Evolutionary conservation across 2,797 vertebrate species (phyloP).

Genomic region (Carduelis carduelis): DNA sequence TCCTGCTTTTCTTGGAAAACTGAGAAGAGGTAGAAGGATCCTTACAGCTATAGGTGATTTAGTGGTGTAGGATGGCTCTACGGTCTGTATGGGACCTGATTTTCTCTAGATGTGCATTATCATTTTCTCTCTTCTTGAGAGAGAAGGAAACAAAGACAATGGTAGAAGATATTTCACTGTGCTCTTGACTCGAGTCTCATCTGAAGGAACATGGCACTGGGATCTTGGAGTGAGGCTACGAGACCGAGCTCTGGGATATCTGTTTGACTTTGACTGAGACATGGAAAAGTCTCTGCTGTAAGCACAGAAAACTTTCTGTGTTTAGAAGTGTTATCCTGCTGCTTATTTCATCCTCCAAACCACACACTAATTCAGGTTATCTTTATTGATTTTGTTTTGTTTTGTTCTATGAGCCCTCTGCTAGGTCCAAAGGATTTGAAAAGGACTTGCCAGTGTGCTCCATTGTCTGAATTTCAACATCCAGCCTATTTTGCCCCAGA

Average conservation of each 20-base stretch:
- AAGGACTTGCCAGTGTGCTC: background rate
- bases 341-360: background rate
- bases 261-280: background rate
- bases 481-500: background rate
- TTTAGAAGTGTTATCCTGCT: background rate
- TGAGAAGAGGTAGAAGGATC: background rate
- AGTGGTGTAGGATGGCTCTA: background rate
- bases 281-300: background rate
- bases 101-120: background rate
- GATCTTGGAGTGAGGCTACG: rapidly evolving
- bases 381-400: background rate
- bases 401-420: background rate
- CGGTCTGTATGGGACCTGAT: background rate
- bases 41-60: background rate
- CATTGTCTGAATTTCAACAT: background rate
- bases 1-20: background rate
- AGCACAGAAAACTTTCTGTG: background rate
- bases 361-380: background rate
- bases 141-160: background rate
- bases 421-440: background rate
- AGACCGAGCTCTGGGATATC: background rate
- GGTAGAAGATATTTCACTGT: background rate
- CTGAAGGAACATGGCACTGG: background rate
- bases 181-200: background rate
- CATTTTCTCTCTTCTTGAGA: background rate